These are phyloP conservation scores for Cyclopterus lumpus DNA, from an alignment of 2,797 vertebrate species.

Conservation along the genomic window DNA sequence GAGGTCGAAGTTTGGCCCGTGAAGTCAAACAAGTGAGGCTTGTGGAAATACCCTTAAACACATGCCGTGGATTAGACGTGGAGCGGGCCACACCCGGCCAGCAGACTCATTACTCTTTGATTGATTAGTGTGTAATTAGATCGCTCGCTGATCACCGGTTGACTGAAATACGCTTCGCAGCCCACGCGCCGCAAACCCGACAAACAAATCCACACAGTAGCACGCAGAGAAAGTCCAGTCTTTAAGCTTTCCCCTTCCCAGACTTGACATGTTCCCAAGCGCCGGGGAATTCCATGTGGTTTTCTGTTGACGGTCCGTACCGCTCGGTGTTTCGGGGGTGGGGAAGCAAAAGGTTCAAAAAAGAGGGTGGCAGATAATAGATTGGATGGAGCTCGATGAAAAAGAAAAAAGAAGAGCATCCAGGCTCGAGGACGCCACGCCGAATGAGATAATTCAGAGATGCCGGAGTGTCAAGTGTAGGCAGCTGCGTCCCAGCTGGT, in stretches of 20 bases:
- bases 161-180: conserved; percentile 73
- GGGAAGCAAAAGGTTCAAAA: conserved; percentile 51
- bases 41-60: conserved; percentile 59
- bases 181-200: conserved; percentile 36
- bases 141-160: conserved; percentile 66
- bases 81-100: conserved; percentile 68
- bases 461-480: conserved; percentile 59
- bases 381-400: conserved; percentile 26
- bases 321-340: conserved; percentile 43
- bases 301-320: conserved; percentile 66
- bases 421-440: neutral
- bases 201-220: conserved; percentile 52
- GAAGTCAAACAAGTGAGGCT: conserved; percentile 64
- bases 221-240: conserved; percentile 29
- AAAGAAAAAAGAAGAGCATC: neutral
- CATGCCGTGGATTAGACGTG: conserved; percentile 64
- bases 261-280: conserved; percentile 63
- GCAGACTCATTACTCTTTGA: conserved; percentile 74
- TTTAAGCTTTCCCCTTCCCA: conserved; percentile 44
- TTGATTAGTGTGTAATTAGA: conserved; percentile 82
- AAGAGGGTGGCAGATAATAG: conserved; percentile 44
- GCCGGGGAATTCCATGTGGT: conserved; percentile 72
- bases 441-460: conserved; percentile 45
- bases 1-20: conserved; percentile 50
- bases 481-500: conserved; percentile 71